These are phyloP conservation scores for Ophiothrix spiculata DNA, from an alignment of 35 echinoderm and acorn worm species.

Conservation along the genomic window DNA sequence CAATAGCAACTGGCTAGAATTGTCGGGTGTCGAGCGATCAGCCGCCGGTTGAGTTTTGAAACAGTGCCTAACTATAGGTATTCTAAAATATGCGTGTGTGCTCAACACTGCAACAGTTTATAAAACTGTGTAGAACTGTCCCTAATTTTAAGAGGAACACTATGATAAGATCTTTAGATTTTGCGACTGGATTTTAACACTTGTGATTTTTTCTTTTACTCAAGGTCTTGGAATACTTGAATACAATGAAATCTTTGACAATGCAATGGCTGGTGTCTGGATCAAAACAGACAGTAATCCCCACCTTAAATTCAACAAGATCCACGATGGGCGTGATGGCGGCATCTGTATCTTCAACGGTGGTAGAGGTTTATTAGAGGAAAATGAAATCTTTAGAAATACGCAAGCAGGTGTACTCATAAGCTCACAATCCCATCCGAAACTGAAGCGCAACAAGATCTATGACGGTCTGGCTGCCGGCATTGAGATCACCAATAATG, in stretches of 20 bases:
- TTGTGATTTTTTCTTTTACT: neutral
- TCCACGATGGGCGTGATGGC: slow-evolving; percentile 88
- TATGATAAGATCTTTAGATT: neutral
- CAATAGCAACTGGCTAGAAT: no score
- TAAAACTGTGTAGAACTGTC: neutral
- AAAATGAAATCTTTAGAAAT: slow-evolving; percentile 98
- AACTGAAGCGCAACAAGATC: slow-evolving; percentile 81
- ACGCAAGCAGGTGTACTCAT: slow-evolving; percentile 96
- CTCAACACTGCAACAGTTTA: no score
- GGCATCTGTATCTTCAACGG: slow-evolving; percentile 99
- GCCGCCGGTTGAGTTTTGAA: no score
- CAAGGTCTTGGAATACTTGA: slow-evolving; percentile 89
- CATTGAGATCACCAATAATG: slow-evolving; percentile 99
- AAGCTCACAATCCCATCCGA: slow-evolving; percentile 96
- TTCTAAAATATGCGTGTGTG: no score
- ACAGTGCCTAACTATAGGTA: no score
- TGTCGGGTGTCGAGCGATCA: no score
- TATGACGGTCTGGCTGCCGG: slow-evolving; percentile 93
- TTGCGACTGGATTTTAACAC: neutral
- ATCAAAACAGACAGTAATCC: slow-evolving; percentile 98
- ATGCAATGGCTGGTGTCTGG: slow-evolving; percentile 99
- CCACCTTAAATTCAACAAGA: slow-evolving; percentile 90
- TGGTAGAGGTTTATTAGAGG: slow-evolving; percentile 89
- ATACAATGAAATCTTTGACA: slow-evolving; percentile 99
- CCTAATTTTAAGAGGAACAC: neutral